Evolutionary conservation across 2,888 invertebrate species (phyloP).

Genomic region (Ditylenchus weischeri): DNA sequence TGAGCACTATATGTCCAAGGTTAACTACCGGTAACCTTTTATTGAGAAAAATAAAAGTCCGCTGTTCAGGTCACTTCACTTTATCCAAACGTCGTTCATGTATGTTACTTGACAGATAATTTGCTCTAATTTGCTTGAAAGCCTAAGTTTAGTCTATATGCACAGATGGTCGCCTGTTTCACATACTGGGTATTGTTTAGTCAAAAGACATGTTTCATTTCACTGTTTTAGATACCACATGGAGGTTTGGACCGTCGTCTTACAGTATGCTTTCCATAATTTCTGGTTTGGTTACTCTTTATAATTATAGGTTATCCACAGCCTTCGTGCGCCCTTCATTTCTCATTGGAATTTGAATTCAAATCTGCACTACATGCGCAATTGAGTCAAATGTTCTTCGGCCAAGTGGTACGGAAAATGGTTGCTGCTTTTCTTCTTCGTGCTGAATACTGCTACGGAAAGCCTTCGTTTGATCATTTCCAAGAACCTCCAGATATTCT

Average conservation of each 20-base stretch:
- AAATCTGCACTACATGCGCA: constrained; percentile 81
- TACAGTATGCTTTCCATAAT: too few relatives aligned
- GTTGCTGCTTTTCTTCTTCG: constrained; percentile 78
- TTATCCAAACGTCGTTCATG: constrained; percentile 49
- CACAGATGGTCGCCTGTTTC: constrained; percentile 81
- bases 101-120: constrained; percentile 12
- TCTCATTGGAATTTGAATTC: constrained; percentile 75
- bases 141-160: constrained; percentile 71
- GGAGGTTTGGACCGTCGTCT: constrained; percentile 9
- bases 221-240: background rate
- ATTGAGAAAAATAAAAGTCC: too few relatives aligned
- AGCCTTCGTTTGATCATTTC: constrained; percentile 12
- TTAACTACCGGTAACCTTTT: too few relatives aligned
- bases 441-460: constrained; percentile 7
- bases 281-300: too few relatives aligned
- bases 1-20: constrained; percentile 49
- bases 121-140: constrained; percentile 5
- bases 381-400: constrained; percentile 86
- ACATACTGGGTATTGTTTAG: constrained; percentile 73
- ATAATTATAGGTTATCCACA: background rate
- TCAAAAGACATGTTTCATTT: background rate
- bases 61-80: constrained; percentile 39
- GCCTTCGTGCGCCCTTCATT: constrained; percentile 43
- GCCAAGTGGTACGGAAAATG: constrained; percentile 71
- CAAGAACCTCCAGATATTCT: constrained; percentile 3